Base-by-base conservation (phyloP, 2,113 vertebrate genomes). In the Mustela lutreola region DNA sequence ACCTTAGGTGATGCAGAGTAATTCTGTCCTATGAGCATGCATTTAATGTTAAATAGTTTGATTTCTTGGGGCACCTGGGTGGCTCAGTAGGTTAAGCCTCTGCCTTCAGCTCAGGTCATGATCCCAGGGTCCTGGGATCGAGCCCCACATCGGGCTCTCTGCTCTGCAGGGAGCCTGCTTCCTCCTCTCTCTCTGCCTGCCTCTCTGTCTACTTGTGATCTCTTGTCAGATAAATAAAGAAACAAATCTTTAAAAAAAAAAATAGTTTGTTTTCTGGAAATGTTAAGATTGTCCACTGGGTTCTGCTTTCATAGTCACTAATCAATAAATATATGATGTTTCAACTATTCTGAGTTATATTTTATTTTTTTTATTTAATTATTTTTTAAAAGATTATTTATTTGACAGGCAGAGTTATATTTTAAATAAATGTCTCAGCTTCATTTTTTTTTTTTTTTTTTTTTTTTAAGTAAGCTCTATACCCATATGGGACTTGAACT, bases 381-480 rank as follows among this genome's bases (percentile, higher is more conserved):
- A 56, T 18, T 56, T 56, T 56, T 53, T 4, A 4, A 56, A 56
- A 56, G 16, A 18, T 56, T 56, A 56, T 18, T 56, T 56, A 56
- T 56, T 56, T 56, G 53, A 56, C 15, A 18, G 16, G 53, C 53
- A 56, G 53, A 53, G 53, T 60, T 62, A 42, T 10, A 91, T 78
- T 96, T 90, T 73, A 91, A 96, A 28, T 76, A 73, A 80, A 71
- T 80, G 15, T 71, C 63, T 84, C 26, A 78, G 18, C 8, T 45
- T 75, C 71, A 7, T 73, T 12, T 39, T 42, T 11, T 62, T 62
- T 26, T 73, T 12, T 39, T 42, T 11, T 62, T 62, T 26, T 60
- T 71, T 22, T 73, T 73, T 73, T 73, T 70, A 3, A 78, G 26
- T 31, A 31, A 78, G 26, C 75, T 78, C 26, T 78, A 45, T 2